Evolutionary conservation across 2,113 vertebrate genomes (phyloP).

Genomic region (Euleptes europaea): DNA sequence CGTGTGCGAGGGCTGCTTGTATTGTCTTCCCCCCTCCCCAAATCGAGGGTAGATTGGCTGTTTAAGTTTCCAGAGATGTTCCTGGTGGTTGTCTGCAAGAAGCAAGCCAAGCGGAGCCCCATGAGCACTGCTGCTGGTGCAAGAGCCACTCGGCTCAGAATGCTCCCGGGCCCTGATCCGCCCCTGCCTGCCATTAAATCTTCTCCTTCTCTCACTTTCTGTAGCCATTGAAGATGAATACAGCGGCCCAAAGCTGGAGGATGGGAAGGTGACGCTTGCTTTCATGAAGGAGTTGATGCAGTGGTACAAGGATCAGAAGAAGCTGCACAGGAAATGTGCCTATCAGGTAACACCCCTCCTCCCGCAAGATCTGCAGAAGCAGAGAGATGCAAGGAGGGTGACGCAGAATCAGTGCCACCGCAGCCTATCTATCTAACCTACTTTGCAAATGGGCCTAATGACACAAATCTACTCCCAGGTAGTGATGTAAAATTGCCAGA

Average conservation of each 20-base stretch:
- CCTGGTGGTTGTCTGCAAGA: no score
- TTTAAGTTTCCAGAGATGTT: no score
- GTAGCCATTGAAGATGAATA: conserved; percentile 94
- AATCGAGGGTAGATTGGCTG: no score
- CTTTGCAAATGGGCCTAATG: background rate
- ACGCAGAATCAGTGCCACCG: background rate
- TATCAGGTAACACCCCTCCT: conserved; percentile 83
- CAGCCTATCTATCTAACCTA: background rate
- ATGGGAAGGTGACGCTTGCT: conserved; percentile 83
- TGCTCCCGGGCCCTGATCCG: no score
- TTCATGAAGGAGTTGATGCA: conserved; percentile 96
- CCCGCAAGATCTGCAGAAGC: no score
- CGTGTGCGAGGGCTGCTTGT: background rate
- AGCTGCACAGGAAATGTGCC: conserved; percentile 92
- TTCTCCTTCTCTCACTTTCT: fast-evolving
- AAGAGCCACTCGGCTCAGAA: no score
- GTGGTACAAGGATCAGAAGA: conserved; percentile 94
- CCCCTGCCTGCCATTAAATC: no score
- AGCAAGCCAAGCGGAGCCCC: no score
- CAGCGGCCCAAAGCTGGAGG: conserved; percentile 88
- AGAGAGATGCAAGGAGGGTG: no score
- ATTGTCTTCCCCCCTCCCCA: no score
- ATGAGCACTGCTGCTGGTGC: no score
- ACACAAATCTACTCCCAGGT: background rate
- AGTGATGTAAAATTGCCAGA: background rate